Evolutionary conservation across 53 echinoderm and acorn worm species (phyloP).

Genomic region (Patiria pectinifera): DNA sequence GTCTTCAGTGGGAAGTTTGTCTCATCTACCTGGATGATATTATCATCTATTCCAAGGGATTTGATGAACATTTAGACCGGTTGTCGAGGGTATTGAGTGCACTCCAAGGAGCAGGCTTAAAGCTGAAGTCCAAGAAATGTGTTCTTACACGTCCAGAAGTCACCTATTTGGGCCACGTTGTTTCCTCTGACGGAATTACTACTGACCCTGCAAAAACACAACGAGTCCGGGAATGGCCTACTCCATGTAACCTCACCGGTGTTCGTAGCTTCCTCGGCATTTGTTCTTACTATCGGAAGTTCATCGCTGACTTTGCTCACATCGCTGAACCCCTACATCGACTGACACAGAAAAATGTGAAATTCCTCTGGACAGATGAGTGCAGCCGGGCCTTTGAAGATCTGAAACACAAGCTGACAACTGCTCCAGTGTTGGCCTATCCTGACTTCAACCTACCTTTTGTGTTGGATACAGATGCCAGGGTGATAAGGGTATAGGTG

Average conservation of each 20-base stretch:
- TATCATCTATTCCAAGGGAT: conserved; percentile 53
- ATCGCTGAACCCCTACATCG: conserved; percentile 23
- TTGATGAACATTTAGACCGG: conserved; percentile 40
- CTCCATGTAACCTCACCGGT: conserved; percentile 1
- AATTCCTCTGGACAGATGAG: conserved; percentile 21
- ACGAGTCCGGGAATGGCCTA: neutral
- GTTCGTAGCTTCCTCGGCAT: conserved; percentile 28
- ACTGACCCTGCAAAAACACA: conserved; percentile 34
- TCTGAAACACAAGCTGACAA: neutral
- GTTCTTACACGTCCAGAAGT: neutral
- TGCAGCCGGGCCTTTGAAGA: neutral
- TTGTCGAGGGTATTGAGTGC: conserved; percentile 43
- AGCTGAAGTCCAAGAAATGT: conserved; percentile 64
- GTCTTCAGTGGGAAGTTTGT: conserved; percentile 65
- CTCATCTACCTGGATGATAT: conserved; percentile 72
- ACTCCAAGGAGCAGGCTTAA: conserved; percentile 31
- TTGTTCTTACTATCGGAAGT: conserved; percentile 18
- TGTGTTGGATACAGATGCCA: conserved; percentile 24
- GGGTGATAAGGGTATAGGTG: neutral
- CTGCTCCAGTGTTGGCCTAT: conserved; percentile 33
- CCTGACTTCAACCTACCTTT: neutral
- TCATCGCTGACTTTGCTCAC: conserved; percentile 1
- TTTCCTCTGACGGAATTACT: conserved; percentile 7
- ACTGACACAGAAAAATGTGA: conserved; percentile 29
- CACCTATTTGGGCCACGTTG: conserved; percentile 9